Percentiles rank a stretch among this genome's conserved stretches.
phyloP scores from a whole-genome alignment of 2,888 invertebrate genomes.

The Chironomus tentans region DNA sequence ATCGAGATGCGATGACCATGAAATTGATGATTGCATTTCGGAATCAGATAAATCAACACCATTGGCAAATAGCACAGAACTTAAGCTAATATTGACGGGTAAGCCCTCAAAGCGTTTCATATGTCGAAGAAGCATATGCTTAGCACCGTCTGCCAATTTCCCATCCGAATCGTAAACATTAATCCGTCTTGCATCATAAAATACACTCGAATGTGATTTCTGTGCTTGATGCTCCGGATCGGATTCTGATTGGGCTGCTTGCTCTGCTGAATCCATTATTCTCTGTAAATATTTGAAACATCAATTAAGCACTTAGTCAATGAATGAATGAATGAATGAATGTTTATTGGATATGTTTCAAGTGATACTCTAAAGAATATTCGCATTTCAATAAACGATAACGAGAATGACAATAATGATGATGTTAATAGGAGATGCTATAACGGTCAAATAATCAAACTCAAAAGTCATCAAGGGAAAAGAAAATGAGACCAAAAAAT shows the following conservation, averaged over 20 bases:
- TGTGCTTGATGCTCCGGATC: conserved; percentile 50
- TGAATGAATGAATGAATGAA: too few relatives aligned
- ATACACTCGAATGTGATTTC: conserved; percentile 50
- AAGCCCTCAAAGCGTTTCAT: conserved; percentile 81
- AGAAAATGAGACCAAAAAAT: not conserved
- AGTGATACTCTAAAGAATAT: not conserved
- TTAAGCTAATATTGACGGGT: conserved; percentile 72
- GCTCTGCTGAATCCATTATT: conserved; percentile 85
- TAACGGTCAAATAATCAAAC: too few relatives aligned
- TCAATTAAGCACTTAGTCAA: not conserved
- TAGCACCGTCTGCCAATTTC: conserved; percentile 57
- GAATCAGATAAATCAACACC: conserved; percentile 50
- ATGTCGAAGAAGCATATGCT: conserved; percentile 61
- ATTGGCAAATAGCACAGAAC: conserved; percentile 77
- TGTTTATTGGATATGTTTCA: too few relatives aligned
- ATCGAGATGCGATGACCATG: conserved; percentile 92
- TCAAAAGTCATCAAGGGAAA: too few relatives aligned
- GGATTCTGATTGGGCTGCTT: conserved; percentile 67
- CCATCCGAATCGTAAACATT: conserved; percentile 71
- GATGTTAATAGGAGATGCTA: too few relatives aligned
- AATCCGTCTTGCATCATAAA: conserved; percentile 72
- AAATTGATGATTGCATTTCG: conserved; percentile 79
- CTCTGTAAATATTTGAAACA: conserved; percentile 50
- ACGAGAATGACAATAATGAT: not conserved
- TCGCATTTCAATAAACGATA: not conserved